A percentile compares a stretch with the other conserved stretches of the same genome.
These are phyloP conservation scores for Heliangelus exortis DNA, from an alignment of 2,797 vertebrate genomes.

Conservation along the genomic window DNA sequence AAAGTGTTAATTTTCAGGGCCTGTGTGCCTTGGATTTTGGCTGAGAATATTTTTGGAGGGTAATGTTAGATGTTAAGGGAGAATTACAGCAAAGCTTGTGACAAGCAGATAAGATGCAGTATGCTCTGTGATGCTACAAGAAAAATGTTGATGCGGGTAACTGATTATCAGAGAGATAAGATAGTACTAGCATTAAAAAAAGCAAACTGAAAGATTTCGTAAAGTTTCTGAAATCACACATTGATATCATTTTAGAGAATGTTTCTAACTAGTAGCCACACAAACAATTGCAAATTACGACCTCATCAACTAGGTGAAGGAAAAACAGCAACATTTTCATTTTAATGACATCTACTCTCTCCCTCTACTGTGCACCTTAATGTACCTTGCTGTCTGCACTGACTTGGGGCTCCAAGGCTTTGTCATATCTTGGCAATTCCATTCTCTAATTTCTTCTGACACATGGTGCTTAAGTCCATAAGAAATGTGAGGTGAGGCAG, in stretches of 20 bases:
- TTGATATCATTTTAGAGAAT: neutral
- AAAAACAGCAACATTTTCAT: slow-evolving; percentile 80
- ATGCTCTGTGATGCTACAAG: slow-evolving; percentile 1
- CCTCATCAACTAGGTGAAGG: slow-evolving; percentile 78
- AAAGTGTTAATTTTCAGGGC: neutral
- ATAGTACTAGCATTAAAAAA: neutral
- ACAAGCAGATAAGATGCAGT: slow-evolving; percentile 14
- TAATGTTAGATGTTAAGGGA: slow-evolving; percentile 11
- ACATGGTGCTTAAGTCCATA: slow-evolving; percentile 78
- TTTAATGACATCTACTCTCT: slow-evolving; percentile 76
- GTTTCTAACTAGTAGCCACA: slow-evolving; percentile 42
- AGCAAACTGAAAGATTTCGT: neutral
- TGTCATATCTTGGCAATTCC: slow-evolving; percentile 75
- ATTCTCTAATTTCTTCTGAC: slow-evolving; percentile 80
- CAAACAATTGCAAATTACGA: slow-evolving; percentile 68
- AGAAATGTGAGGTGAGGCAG: slow-evolving; percentile 77
- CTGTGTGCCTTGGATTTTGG: slow-evolving; percentile 36
- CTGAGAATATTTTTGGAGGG: slow-evolving; percentile 53
- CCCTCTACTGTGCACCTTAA: slow-evolving; percentile 63
- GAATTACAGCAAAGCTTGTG: slow-evolving; percentile 55
- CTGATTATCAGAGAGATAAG: slow-evolving; percentile 7
- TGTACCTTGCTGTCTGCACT: slow-evolving; percentile 63
- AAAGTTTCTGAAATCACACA: slow-evolving; percentile 24
- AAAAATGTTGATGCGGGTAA: slow-evolving; percentile 55
- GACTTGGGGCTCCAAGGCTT: slow-evolving; percentile 70